phyloP scores from a whole-genome alignment of 2,797 vertebrate species.

The Typhlichthys subterraneus region DNA sequence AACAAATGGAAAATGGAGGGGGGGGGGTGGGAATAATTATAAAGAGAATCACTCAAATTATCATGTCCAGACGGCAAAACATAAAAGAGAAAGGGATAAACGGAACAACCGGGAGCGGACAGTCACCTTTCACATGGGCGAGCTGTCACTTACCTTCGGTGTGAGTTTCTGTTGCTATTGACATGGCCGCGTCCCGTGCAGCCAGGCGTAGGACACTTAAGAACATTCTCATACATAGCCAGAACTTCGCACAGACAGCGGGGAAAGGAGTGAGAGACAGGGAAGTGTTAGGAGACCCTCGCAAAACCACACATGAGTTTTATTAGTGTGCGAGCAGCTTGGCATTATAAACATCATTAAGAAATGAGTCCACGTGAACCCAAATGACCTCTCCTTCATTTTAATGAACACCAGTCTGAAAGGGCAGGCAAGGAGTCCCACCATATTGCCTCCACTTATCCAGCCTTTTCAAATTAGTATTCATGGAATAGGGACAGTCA shows the following conservation, averaged over 20 bases:
- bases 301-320: conserved; percentile 72
- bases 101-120: conserved; percentile 41
- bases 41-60: conserved; percentile 5
- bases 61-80: conserved; percentile 14
- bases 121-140: conserved; percentile 17
- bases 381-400: conserved; percentile 75
- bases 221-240: conserved; percentile 99
- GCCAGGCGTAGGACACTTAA: conserved; percentile 99
- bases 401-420: conserved; percentile 75
- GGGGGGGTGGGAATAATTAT: background rate
- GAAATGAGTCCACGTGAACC: conserved; percentile 70
- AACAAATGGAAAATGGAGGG: background rate
- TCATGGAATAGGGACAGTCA: conserved; percentile 66
- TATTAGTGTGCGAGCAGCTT: conserved; percentile 74
- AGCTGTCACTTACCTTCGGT: conserved; percentile 91
- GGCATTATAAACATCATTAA: conserved; percentile 79
- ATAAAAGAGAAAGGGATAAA: conserved; percentile 30
- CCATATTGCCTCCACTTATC: conserved; percentile 74
- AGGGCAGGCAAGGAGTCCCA: conserved; percentile 69
- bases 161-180: conserved; percentile 99
- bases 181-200: conserved; percentile 99
- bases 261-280: conserved; percentile 87
- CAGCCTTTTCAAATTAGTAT: conserved; percentile 73
- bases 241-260: conserved; percentile 89
- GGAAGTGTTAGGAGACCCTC: conserved; percentile 82